Base-by-base conservation (phyloP, 2,888 invertebrate species). In the Invenusta paracnida region DNA sequence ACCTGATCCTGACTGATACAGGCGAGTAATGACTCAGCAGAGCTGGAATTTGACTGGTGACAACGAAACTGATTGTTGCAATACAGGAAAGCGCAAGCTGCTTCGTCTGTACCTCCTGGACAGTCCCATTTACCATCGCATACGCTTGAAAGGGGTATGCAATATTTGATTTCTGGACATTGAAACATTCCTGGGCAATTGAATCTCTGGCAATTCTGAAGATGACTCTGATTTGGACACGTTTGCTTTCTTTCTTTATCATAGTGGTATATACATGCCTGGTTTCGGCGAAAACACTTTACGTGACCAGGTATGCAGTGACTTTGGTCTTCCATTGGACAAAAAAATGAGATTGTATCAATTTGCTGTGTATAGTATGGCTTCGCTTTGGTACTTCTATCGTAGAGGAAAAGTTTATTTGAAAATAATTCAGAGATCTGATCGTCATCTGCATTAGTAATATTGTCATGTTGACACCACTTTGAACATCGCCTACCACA, bases 91-190 rank as follows among this genome's bases (percentile, higher is more conserved):
- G 5, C 23, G 82, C 23, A 13, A 0, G 0, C 82, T 13, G 30
- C 85, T 85, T 85, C 85, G 67, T 85, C 85, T 0, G 30, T 30
- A 23, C 83, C 85, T 5, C 30, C 85, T 0, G 85, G 85, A 85
- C 85, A 85, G n/a, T 85, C 85, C 29, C 48, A 30, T 1, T n/a
- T 85, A 48, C 85, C 85, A 66, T 85, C 85, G 67, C 85, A 85
- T 0, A 85, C 13, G 25, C 67, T 23, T 23, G 30, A 29, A 17
- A 85, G 0, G 0, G 85, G 85, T 0, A 85, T 30, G 67, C 85
- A 85, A 31, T 85, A 85, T 13, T 67, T 67, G 17, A 73, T 28
- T 13, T 66, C 11, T 0, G 25, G 25, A 28, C 84, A 84, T 79
- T 84, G 67, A 82, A 84, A 84, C 83, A 84, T 84, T 86, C 85